Evolutionary conservation across 2,113 vertebrate species (phyloP).

Genomic region (Phoenicopterus ruber): DNA sequence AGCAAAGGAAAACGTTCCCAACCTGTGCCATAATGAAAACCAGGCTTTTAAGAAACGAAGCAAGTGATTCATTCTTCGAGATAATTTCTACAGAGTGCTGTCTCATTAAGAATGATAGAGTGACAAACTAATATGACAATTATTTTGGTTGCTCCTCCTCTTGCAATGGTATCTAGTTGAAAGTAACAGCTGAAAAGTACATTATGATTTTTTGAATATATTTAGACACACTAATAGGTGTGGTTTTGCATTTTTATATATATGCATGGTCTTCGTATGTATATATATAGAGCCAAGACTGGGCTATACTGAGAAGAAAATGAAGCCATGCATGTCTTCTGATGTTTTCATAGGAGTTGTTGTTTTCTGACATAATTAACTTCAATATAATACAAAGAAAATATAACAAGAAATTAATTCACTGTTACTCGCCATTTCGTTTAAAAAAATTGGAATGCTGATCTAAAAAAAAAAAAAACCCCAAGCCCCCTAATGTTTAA

Average conservation of each 20-base stretch:
- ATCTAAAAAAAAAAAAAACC: neutral
- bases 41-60: neutral
- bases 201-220: neutral
- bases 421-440: neutral
- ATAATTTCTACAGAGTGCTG: neutral
- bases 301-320: neutral
- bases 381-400: neutral
- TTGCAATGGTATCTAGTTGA: neutral
- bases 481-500: neutral
- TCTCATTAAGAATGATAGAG: neutral
- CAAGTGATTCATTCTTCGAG: neutral
- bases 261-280: neutral
- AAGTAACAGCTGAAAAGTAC: neutral
- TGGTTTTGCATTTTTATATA: neutral
- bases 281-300: neutral
- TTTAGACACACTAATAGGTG: neutral
- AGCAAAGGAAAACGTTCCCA: neutral
- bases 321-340: neutral
- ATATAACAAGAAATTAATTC: neutral
- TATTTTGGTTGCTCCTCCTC: neutral
- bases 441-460: neutral
- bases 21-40: neutral
- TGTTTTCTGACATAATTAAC: neutral
- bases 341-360: neutral
- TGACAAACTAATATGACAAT: neutral